phyloP scores from a whole-genome alignment of 2,113 vertebrate genomes.

The Hemibagrus wyckioides region DNA sequence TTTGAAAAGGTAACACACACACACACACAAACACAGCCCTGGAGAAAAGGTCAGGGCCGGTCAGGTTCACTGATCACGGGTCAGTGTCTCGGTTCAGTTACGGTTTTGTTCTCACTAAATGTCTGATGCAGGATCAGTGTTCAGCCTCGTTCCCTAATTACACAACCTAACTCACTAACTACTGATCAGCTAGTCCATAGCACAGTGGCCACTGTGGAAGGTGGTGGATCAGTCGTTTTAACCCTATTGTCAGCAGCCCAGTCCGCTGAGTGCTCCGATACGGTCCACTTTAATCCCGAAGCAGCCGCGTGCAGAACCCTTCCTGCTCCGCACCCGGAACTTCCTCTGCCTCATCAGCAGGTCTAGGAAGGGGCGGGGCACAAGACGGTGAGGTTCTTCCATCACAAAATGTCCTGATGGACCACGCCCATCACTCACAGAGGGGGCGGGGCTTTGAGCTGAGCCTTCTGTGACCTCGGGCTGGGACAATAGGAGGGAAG shows the following conservation, averaged over 20 bases:
- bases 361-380: conserved; percentile 63
- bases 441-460: conserved; percentile 22
- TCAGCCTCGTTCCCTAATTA: not conserved
- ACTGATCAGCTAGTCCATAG: too few relatives aligned
- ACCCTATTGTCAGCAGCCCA: conserved; percentile 69
- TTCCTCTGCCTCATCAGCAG: conserved; percentile 65
- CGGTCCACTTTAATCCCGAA: conserved; percentile 83
- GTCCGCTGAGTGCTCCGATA: conserved; percentile 77
- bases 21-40: conserved; percentile 28
- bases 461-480: conserved; percentile 66
- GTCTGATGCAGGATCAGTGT: not conserved
- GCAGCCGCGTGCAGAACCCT: conserved; percentile 69
- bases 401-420: not conserved
- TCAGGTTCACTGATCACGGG: conserved; percentile 28
- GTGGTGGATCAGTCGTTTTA: not conserved
- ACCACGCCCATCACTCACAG: not conserved
- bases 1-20: too few relatives aligned
- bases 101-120: not conserved
- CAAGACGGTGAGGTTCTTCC: not conserved
- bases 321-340: conserved; percentile 68
- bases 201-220: not conserved
- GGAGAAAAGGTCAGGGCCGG: conserved; percentile 17
- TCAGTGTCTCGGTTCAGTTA: not conserved
- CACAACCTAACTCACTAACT: not conserved
- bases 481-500: conserved; percentile 61